A percentile compares a stretch with the other conserved stretches of the same genome.
phyloP scores from a whole-genome alignment of 2,113 vertebrate genomes.

The Campylorhamphus procurvoides region DNA sequence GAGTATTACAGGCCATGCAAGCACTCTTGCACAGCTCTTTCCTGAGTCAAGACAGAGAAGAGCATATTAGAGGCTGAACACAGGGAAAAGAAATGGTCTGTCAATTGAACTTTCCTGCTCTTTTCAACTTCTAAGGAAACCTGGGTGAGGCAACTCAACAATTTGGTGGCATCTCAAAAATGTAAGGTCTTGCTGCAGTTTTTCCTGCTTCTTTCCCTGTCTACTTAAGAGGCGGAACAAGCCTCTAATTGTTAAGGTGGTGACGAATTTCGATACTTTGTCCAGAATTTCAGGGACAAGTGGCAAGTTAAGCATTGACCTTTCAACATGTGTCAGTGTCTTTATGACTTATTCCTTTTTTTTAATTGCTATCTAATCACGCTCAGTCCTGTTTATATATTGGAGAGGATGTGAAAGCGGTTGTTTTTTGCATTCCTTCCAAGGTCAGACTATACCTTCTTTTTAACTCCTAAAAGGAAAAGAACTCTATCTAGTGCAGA shows the following conservation, averaged over 20 bases:
- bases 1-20: background rate
- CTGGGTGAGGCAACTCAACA: background rate
- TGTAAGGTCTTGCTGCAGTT: slow-evolving; percentile 50
- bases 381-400: background rate
- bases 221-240: background rate
- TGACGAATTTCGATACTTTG: background rate
- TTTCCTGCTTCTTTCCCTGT: slow-evolving; percentile 35
- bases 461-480: background rate
- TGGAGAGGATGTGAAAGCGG: background rate
- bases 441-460: background rate
- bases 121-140: slow-evolving; percentile 24
- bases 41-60: background rate
- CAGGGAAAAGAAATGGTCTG: background rate
- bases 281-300: background rate
- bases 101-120: slow-evolving; percentile 3
- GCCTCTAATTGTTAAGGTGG: background rate
- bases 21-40: background rate
- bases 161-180: background rate
- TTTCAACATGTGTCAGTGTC: background rate
- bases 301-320: background rate
- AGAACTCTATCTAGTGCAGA: background rate
- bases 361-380: background rate
- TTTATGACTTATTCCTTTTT: background rate
- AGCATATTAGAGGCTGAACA: background rate
- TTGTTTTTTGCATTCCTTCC: background rate